These are phyloP conservation scores for Mustelus asterias DNA, from an alignment of 2,113 vertebrate genomes.

Conservation along the genomic window DNA sequence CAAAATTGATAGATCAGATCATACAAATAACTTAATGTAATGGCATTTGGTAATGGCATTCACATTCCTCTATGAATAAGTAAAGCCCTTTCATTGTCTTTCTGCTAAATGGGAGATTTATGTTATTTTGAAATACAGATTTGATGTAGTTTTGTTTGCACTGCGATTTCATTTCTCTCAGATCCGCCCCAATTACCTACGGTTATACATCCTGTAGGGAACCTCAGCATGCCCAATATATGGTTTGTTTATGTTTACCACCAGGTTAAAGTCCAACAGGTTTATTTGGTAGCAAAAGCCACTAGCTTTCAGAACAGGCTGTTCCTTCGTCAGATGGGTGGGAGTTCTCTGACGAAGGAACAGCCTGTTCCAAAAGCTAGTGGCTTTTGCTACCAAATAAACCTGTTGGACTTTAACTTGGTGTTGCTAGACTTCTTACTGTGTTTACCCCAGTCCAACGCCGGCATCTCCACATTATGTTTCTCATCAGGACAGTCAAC, in stretches of 20 bases:
- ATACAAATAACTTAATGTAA: neutral
- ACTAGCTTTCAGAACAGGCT: too few species aligned
- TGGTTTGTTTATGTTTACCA: neutral
- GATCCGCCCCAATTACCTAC: neutral
- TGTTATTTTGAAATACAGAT: neutral
- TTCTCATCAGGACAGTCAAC: too few species aligned
- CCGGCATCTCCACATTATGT: too few species aligned
- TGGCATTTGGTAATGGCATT: neutral
- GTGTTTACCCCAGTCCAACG: too few species aligned
- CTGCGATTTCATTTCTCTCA: neutral
- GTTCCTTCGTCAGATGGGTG: too few species aligned
- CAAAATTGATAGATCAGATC: neutral
- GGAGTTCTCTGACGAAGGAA: too few species aligned
- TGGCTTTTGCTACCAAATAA: too few species aligned
- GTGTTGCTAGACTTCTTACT: too few species aligned
- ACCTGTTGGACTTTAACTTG: too few species aligned
- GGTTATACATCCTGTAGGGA: neutral
- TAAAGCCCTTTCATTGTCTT: neutral
- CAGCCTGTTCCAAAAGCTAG: too few species aligned
- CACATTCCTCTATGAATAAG: neutral
- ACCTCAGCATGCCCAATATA: neutral
- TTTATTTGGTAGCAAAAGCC: too few species aligned
- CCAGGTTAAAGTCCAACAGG: too few species aligned
- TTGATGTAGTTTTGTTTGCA: neutral
- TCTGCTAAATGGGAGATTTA: neutral